Evolutionary conservation across 2,888 invertebrate genomes (phyloP).

Genomic region (Neoscelio sp.): DNA sequence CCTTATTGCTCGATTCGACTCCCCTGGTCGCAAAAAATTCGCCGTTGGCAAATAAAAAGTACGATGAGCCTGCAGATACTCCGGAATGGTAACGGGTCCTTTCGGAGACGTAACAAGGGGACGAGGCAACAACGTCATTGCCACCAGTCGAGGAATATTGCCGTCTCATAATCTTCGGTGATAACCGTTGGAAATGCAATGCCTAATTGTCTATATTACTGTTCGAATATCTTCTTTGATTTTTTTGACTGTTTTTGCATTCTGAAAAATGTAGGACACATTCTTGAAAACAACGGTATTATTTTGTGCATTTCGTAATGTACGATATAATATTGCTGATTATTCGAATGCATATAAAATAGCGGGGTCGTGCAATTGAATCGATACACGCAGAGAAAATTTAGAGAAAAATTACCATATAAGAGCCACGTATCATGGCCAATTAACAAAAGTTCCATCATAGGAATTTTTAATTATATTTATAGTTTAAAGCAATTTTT

Average conservation of each 20-base stretch:
- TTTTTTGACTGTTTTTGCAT: conserved; percentile 45
- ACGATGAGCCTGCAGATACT: conserved; percentile 71
- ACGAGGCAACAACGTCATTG: conserved; percentile 45
- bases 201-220: conserved; percentile 48
- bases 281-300: conserved; percentile 63
- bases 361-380: conserved; percentile 39
- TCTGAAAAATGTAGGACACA: conserved; percentile 53
- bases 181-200: conserved; percentile 59
- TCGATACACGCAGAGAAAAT: conserved; percentile 44
- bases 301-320: conserved; percentile 33
- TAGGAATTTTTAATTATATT: too few relatives aligned
- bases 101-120: conserved; percentile 18
- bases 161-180: conserved; percentile 35
- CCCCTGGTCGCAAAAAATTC: conserved; percentile 63
- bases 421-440: too few relatives aligned
- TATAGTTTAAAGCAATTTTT: too few relatives aligned
- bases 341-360: conserved; percentile 40
- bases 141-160: conserved; percentile 20
- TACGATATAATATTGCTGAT: not conserved
- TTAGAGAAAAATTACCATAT: too few relatives aligned
- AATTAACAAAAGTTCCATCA: too few relatives aligned
- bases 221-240: conserved; percentile 34
- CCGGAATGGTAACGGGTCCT: conserved; percentile 63
- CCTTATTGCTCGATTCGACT: conserved; percentile 69
- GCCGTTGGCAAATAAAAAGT: conserved; percentile 74